phyloP scores from a whole-genome alignment of 2,888 invertebrate genomes.

The Coelogynopora nodosa region DNA sequence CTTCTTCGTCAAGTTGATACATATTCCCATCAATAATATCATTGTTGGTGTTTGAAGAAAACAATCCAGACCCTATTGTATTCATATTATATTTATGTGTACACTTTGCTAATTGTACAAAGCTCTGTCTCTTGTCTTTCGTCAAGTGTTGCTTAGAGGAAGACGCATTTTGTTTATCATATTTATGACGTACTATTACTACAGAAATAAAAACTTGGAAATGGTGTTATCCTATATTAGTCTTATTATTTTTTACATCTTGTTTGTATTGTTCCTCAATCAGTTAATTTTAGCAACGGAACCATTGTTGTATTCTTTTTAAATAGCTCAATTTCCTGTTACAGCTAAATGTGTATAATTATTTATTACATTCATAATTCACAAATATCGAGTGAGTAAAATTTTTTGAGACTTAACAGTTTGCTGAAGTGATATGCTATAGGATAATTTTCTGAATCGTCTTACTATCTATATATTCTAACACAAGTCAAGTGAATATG shows the following conservation, averaged over 20 bases:
- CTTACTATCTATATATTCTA: no score
- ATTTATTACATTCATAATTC: no score
- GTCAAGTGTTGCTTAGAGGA: background rate
- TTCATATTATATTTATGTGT: background rate
- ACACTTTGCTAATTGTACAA: background rate
- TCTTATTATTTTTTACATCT: background rate
- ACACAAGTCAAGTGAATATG: no score
- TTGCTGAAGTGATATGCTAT: no score
- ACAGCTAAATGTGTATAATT: no score
- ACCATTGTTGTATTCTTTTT: no score
- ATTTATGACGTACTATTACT: background rate
- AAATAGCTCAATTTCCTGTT: no score
- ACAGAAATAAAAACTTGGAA: background rate
- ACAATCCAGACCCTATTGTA: background rate
- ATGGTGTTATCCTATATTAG: background rate
- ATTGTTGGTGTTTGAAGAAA: conserved; percentile 52
- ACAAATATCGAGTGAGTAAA: no score
- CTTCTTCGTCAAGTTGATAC: conserved; percentile 98
- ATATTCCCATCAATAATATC: conserved; percentile 82
- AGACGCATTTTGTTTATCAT: background rate
- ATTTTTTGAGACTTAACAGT: no score
- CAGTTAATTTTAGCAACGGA: no score
- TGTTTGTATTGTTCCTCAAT: no score
- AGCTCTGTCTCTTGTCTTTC: background rate
- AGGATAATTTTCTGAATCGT: no score